A percentile compares a stretch with the other conserved stretches of the same genome.
phyloP scores from a whole-genome alignment of 2,113 vertebrate species.

The Ranitomeya variabilis region DNA sequence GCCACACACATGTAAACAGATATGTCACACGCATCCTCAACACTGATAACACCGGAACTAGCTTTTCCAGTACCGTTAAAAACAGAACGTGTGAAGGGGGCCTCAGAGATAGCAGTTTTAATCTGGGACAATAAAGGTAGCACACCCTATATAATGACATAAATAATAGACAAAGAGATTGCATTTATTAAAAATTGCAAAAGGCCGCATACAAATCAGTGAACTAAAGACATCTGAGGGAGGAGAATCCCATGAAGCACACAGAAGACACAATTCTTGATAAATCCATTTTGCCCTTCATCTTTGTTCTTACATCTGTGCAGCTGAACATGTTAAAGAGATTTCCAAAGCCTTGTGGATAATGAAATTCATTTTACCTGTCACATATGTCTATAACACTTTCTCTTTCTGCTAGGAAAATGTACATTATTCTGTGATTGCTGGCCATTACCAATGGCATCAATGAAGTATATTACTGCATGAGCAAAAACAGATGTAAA shows the following conservation, averaged over 20 bases:
- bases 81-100: too few species aligned
- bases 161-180: not conserved
- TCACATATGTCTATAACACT: constrained; percentile 33
- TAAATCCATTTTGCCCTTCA: not conserved
- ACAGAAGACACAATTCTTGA: not conserved
- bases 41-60: too few species aligned
- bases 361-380: constrained; percentile 38
- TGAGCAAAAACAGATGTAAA: constrained; percentile 42
- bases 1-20: too few species aligned
- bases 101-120: too few species aligned
- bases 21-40: too few species aligned
- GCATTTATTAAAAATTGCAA: not conserved
- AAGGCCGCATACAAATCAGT: not conserved
- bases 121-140: too few species aligned
- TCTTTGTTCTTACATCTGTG: not conserved
- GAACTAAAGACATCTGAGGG: not conserved
- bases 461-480: not conserved
- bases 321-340: constrained; percentile 9
- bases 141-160: too few species aligned
- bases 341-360: constrained; percentile 6
- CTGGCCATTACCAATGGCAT: constrained; percentile 23
- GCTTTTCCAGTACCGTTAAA: too few species aligned
- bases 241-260: not conserved
- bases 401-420: constrained; percentile 39
- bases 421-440: constrained; percentile 37